A percentile compares a stretch with the other conserved stretches of the same genome.
Conservation (phyloP, 1,140 invertebrate species). For the Lasioglossum albipes region DNA sequence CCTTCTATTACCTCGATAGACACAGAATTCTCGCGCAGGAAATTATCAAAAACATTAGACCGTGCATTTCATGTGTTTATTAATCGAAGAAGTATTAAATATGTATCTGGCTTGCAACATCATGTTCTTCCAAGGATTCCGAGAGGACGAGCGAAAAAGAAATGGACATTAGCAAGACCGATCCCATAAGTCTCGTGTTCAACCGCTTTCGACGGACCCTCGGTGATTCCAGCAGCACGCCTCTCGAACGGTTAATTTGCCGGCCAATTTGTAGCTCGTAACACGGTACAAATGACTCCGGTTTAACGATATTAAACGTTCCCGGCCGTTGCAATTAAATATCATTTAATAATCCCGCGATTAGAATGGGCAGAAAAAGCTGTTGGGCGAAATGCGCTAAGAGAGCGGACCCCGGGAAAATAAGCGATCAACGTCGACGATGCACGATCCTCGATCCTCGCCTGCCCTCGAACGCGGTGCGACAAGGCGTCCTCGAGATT, state of each 20-base stretch:
- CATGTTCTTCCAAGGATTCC: no score
- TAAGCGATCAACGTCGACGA: neutral
- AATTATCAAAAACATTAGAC: no score
- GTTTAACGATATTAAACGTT: neutral
- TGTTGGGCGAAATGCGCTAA: no score
- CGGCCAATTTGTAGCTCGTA: neutral
- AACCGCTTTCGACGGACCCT: neutral
- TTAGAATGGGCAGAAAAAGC: no score
- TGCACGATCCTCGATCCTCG: neutral
- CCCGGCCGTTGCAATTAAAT: neutral
- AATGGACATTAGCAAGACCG: no score
- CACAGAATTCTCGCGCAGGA: no score
- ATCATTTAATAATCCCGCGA: neutral
- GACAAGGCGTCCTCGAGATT: conserved; percentile 55
- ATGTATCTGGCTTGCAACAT: no score
- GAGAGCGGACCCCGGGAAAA: neutral
- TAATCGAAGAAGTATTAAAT: no score
- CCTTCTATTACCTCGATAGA: no score
- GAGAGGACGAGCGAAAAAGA: no score
- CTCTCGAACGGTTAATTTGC: neutral
- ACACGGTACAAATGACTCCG: neutral
- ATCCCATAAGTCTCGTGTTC: neutral
- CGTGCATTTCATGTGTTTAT: no score
- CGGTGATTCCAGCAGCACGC: neutral
- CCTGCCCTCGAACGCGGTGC: neutral